Conservation (phyloP, 2,888 invertebrate species). For the Dasypogon diadema region DNA sequence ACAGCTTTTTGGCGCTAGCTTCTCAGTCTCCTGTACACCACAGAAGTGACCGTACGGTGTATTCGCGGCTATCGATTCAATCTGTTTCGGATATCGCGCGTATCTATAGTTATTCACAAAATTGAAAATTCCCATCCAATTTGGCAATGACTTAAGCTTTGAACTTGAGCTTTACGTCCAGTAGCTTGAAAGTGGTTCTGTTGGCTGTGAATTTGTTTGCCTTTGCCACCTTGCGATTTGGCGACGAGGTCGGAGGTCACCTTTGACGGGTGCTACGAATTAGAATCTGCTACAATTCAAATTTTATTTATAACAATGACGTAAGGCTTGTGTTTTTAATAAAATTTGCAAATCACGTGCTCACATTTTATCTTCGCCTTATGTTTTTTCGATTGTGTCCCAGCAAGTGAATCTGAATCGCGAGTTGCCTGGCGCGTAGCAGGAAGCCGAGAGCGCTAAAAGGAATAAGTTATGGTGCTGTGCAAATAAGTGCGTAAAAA, state of each 20-base stretch:
- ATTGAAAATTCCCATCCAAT: neutral
- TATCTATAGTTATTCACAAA: neutral
- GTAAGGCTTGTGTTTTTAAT: conserved; percentile 13
- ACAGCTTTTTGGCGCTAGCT: conserved; percentile 34
- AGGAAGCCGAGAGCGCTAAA: neutral
- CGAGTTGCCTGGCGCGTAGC: neutral
- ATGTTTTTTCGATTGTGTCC: too few species aligned
- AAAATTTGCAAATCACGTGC: conserved; percentile 41
- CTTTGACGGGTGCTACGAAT: neutral
- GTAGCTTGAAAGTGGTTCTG: neutral
- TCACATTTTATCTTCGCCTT: neutral
- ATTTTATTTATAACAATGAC: conserved; percentile 44
- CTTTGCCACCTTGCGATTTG: neutral
- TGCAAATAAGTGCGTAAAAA: neutral
- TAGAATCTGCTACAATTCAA: neutral
- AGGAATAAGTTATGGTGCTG: conserved; percentile 23
- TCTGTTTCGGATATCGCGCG: conserved; percentile 21
- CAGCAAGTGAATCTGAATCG: neutral
- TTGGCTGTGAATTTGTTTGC: conserved; percentile 1
- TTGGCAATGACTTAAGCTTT: conserved; percentile 36
- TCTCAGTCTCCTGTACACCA: conserved; percentile 48
- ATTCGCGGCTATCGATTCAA: conserved; percentile 18
- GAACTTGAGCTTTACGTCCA: neutral
- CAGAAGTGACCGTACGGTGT: conserved; percentile 40
- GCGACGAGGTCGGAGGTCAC: conserved; percentile 11